Base-by-base conservation (phyloP, 2,888 invertebrate genomes). In the Bombylius major region DNA sequence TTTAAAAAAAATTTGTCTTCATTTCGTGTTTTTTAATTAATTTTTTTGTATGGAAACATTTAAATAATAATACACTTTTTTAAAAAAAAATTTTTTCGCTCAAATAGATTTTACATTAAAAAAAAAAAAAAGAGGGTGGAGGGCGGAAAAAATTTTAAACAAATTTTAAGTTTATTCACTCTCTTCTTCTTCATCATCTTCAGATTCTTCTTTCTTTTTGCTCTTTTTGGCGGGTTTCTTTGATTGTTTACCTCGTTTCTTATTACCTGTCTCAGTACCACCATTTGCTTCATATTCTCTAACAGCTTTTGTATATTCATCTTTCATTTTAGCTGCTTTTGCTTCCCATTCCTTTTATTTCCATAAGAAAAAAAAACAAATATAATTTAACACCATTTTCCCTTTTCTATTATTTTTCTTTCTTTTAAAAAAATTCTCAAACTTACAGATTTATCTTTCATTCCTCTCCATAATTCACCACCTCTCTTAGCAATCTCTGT, bases 401-500 rank as follows among this genome's bases (percentile, higher is more conserved):
- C 9, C 5, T 5, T 39, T 39, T 39, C 3, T 39, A 39, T 14
- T 7, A 8, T 46, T 14, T 46, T 46, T 13, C 3, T 46, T 11
- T 46, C 12, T 46, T 13, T 7, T 11, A 46, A 13, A 23, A 23
- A 23, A 23, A 23, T 23, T 23, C 23, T 23, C 23, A 23, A 23
- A 74, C 82, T 76, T 76, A 89, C 89, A 59, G 86, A 82, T 78
- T 93, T 94, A 68, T 92, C 90, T 67, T 86, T 86, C 70, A 96
- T 77, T 59, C 83, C 85, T 67, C 89, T 87, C 98, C 98, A 99
- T 77, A 93, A 78, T 78, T 97, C 95, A 51, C 97, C 97, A 57
- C 87, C 97, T 69, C 90, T 92, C 76, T 94, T 96, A 47, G 94
- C 87, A 59, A 97, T 84, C 68, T 98, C 98, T 9, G 92, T 91